Percentiles rank a stretch among this genome's conserved stretches.
Conservation (phyloP, 2,797 vertebrate species). For the Eospalax fontanierii region DNA sequence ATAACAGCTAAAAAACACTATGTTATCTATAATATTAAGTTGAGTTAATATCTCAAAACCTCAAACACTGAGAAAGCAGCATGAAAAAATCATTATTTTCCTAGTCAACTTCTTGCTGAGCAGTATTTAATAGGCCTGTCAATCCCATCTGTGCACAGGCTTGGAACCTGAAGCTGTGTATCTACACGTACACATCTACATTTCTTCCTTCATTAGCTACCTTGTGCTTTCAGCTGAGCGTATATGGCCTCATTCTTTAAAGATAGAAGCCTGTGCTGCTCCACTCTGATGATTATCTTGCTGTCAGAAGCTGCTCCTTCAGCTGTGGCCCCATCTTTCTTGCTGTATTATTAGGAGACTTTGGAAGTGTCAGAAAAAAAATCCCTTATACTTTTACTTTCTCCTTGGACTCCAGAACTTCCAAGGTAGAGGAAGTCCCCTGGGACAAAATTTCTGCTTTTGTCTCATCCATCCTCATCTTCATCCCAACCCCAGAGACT, state of each 20-base stretch:
- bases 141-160: slow-evolving; percentile 10
- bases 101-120: slow-evolving; percentile 38
- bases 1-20: slow-evolving; percentile 76
- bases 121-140: slow-evolving; percentile 15
- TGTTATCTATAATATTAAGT: slow-evolving; percentile 78
- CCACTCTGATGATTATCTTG: background rate
- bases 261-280: background rate
- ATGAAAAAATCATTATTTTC: slow-evolving; percentile 21
- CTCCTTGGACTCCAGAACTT: background rate
- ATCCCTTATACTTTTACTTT: background rate
- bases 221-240: background rate
- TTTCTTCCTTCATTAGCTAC: background rate
- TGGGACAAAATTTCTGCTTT: background rate
- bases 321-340: background rate
- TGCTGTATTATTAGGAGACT: background rate
- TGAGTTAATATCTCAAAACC: slow-evolving; percentile 76
- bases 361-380: background rate
- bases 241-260: background rate
- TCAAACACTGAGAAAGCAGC: slow-evolving; percentile 64
- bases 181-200: background rate
- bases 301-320: slow-evolving; percentile 9
- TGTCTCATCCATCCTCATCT: background rate
- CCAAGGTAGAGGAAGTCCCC: background rate
- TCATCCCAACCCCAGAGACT: background rate
- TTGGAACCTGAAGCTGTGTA: slow-evolving; percentile 36